These are phyloP conservation scores for Enteromius afrohamiltoni DNA, from an alignment of 2,797 vertebrate genomes.

Conservation along the genomic window DNA sequence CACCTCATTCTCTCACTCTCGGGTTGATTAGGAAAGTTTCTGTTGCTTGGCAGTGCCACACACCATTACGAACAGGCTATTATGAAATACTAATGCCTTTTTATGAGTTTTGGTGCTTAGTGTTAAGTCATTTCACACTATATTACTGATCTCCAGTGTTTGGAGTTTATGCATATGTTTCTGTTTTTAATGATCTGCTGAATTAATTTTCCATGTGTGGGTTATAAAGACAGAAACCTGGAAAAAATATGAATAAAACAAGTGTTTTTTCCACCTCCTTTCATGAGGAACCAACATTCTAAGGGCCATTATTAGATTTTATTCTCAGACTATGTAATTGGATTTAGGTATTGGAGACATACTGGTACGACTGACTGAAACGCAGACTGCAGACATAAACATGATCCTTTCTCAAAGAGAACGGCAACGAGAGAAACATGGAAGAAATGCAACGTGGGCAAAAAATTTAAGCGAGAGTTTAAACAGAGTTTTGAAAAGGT, in stretches of 20 bases:
- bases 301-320: conserved; percentile 54
- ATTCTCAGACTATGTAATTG: conserved; percentile 48
- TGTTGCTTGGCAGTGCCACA: conserved; percentile 56
- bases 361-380: conserved; percentile 49
- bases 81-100: conserved; percentile 56
- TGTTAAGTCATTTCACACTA: conserved; percentile 61
- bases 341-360: conserved; percentile 56
- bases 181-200: conserved; percentile 62
- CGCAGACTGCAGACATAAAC: conserved; percentile 45
- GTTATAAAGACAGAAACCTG: conserved; percentile 54
- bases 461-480: background rate
- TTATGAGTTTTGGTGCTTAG: conserved; percentile 60
- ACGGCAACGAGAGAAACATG: conserved; percentile 27
- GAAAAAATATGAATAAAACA: conserved; percentile 54
- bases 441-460: conserved; percentile 8
- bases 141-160: conserved; percentile 59
- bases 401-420: conserved; percentile 34
- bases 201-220: conserved; percentile 62
- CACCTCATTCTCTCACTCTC: conserved; percentile 16
- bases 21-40: conserved; percentile 42
- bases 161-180: conserved; percentile 58
- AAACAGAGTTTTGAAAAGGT: conserved; percentile 17
- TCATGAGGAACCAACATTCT: conserved; percentile 51
- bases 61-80: conserved; percentile 52
- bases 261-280: conserved; percentile 46